These are phyloP conservation scores for Phrynocephalus forsythii DNA, from an alignment of 2,797 vertebrate genomes.

Conservation along the genomic window DNA sequence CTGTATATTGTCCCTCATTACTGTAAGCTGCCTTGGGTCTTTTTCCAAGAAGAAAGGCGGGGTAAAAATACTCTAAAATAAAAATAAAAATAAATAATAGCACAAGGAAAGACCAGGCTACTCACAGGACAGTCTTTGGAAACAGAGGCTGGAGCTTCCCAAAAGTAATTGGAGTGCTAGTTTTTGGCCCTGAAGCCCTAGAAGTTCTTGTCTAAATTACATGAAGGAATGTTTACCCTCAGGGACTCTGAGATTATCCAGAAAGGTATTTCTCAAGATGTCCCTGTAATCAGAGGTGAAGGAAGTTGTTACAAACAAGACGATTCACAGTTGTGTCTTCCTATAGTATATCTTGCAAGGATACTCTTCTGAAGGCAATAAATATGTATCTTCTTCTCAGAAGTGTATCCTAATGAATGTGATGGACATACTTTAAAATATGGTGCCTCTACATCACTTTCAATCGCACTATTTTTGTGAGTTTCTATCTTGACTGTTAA, in stretches of 20 bases:
- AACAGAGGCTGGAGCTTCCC: not conserved
- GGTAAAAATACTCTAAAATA: too few relatives aligned
- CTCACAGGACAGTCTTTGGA: not conserved
- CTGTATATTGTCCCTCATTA: too few relatives aligned
- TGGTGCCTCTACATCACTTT: not conserved
- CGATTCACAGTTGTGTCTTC: not conserved
- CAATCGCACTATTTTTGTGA: not conserved
- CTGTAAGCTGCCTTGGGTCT: too few relatives aligned
- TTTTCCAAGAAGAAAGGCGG: too few relatives aligned
- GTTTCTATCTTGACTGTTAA: not conserved
- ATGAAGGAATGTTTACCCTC: not conserved
- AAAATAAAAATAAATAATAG: too few relatives aligned
- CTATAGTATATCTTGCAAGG: not conserved
- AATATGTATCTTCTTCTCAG: not conserved
- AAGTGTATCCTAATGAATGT: too few relatives aligned
- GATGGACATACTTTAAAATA: too few relatives aligned
- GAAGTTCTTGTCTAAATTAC: not conserved
- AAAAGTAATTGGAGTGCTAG: not conserved
- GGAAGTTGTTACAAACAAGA: not conserved
- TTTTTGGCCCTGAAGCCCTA: not conserved
- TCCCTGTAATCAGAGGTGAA: not conserved
- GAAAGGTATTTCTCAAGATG: not conserved
- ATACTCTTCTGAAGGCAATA: not conserved
- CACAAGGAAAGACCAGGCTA: not conserved
- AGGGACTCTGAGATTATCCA: not conserved